Conservation (phyloP, 92 coral and sea anemone species). For the Isaurus tuberculatus region DNA sequence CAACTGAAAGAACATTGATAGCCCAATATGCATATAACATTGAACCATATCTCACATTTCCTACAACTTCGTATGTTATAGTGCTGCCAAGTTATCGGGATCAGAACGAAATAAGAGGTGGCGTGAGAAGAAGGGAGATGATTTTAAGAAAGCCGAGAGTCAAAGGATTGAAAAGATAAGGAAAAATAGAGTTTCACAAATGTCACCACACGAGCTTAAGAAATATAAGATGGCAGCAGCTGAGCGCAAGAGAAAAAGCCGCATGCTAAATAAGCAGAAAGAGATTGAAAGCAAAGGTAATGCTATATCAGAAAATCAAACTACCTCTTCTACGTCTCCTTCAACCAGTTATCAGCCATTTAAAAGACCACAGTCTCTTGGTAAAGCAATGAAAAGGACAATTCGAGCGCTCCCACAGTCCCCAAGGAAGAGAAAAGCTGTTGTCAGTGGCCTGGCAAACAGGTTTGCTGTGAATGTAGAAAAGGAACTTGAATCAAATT, state of each 20-base stretch:
- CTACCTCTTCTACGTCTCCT: constrained; percentile 42
- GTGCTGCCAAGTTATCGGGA: constrained; percentile 44
- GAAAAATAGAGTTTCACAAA: constrained; percentile 51
- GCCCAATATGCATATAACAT: constrained; percentile 32
- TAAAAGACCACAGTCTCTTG: constrained; percentile 16
- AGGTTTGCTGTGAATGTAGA: constrained; percentile 40
- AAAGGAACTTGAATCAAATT: constrained; percentile 36
- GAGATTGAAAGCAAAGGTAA: constrained; percentile 23
- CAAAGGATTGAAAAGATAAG: constrained; percentile 49
- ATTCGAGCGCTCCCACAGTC: constrained; percentile 56
- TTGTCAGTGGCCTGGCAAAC: constrained; percentile 53
- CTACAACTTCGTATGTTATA: constrained; percentile 37
- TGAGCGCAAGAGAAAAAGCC: constrained; percentile 48
- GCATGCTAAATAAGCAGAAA: constrained; percentile 54
- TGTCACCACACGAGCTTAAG: constrained; percentile 46
- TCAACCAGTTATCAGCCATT: constrained; percentile 51
- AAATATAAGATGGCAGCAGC: constrained; percentile 53
- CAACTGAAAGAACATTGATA: constrained; percentile 23
- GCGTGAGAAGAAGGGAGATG: constrained; percentile 47
- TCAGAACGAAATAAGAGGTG: constrained; percentile 55
- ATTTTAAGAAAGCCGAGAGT: constrained; percentile 47
- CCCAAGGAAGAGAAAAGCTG: constrained; percentile 59
- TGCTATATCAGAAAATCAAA: constrained; percentile 9
- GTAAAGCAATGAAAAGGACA: constrained; percentile 54
- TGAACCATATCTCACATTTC: constrained; percentile 15